A percentile compares a stretch with the other conserved stretches of the same genome.
Evolutionary conservation across 2,113 vertebrate species (phyloP).

Genomic region (Australoheros scitulus): DNA sequence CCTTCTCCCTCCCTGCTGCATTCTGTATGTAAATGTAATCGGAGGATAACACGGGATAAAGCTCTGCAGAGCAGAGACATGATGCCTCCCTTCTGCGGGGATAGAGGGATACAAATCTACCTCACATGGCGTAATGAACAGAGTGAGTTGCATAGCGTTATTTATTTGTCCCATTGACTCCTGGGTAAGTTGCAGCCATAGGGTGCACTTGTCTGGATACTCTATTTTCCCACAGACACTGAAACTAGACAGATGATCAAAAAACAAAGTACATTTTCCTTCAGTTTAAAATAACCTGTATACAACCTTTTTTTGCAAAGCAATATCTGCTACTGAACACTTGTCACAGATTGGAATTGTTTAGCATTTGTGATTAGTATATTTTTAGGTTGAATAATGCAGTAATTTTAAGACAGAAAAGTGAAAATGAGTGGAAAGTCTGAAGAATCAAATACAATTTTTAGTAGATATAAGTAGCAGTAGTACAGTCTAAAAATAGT

Average conservation of each 20-base stretch:
- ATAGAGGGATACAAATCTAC: slow-evolving; percentile 46
- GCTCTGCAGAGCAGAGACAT: slow-evolving; percentile 58
- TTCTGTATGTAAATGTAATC: slow-evolving; percentile 72
- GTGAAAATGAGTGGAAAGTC: no score
- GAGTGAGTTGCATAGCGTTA: slow-evolving; percentile 62
- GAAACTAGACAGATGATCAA: slow-evolving; percentile 35
- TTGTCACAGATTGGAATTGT: not conserved
- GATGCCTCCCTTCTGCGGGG: slow-evolving; percentile 56
- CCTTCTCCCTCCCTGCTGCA: slow-evolving; percentile 52
- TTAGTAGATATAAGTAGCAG: not conserved
- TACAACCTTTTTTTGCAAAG: no score
- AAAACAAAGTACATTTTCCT: not conserved
- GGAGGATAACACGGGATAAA: slow-evolving; percentile 66
- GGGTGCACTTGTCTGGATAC: slow-evolving; percentile 46
- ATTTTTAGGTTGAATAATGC: no score
- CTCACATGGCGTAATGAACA: slow-evolving; percentile 64
- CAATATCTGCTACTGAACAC: not conserved
- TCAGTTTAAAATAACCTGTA: not conserved
- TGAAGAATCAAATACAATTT: no score
- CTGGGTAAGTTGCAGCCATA: slow-evolving; percentile 60
- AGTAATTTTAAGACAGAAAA: no score
- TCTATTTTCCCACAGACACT: slow-evolving; percentile 28
- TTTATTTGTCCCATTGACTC: slow-evolving; percentile 75
- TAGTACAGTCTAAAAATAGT: not conserved
- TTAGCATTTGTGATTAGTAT: not conserved